Evolutionary conservation across 2,888 invertebrate species (phyloP).

Genomic region (Glyphotaelius pellucidus): DNA sequence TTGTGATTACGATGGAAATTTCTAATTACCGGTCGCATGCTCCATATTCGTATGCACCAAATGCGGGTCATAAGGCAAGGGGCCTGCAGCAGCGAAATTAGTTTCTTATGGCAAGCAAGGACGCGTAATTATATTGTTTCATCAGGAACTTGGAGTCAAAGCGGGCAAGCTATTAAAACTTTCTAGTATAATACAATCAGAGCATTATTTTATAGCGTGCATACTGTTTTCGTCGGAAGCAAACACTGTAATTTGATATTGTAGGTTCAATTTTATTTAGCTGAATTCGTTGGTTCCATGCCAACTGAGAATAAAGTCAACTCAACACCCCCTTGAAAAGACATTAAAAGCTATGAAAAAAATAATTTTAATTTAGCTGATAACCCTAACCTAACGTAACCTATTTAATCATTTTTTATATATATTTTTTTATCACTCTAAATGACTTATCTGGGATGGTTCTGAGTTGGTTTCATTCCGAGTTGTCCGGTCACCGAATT

Average conservation of each 20-base stretch:
- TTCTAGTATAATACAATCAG: neutral
- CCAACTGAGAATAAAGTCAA: no score
- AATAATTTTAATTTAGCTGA: no score
- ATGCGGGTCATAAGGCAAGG: neutral
- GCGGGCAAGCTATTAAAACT: neutral
- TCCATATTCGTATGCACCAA: neutral
- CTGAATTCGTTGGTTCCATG: no score
- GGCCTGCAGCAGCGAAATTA: neutral
- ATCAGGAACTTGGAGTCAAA: neutral
- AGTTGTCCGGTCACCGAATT: no score
- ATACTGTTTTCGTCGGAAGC: neutral
- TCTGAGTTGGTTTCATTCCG: no score
- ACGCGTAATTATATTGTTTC: neutral
- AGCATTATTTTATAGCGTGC: neutral
- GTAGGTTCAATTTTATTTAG: no score
- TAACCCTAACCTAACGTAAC: no score
- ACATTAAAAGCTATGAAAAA: no score
- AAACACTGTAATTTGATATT: neutral
- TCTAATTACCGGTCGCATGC: slow-evolving; percentile 38
- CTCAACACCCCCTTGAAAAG: no score
- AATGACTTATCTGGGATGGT: no score
- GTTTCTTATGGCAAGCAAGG: neutral
- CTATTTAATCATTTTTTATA: no score
- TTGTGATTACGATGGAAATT: slow-evolving; percentile 53
- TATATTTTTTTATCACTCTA: no score